A percentile compares a stretch with the other conserved stretches of the same genome.
Conservation (phyloP, 2,113 vertebrate genomes). For the Notarius lentiginosus region DNA sequence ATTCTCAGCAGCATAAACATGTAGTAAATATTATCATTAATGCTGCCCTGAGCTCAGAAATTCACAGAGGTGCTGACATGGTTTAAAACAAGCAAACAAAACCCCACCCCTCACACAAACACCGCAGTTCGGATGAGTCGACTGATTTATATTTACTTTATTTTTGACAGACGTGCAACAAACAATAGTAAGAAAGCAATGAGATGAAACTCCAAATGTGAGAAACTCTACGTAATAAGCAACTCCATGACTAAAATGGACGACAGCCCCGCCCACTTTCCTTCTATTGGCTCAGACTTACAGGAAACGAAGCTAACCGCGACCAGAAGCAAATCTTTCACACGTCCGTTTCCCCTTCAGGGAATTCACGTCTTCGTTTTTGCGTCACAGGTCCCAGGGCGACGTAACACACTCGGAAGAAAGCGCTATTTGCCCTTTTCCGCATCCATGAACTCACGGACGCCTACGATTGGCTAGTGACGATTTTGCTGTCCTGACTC, state of each 20-base stretch:
- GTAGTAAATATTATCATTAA: too few species aligned
- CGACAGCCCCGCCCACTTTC: background rate
- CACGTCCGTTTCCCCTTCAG: background rate
- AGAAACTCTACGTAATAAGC: background rate
- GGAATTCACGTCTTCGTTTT: background rate
- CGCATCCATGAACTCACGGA: background rate
- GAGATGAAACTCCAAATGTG: background rate
- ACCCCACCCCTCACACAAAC: too few species aligned
- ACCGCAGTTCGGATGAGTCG: too few species aligned
- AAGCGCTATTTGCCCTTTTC: background rate
- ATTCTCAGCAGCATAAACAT: background rate
- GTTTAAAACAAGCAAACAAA: too few species aligned
- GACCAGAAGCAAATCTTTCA: background rate
- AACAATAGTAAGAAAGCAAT: too few species aligned
- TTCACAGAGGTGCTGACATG: too few species aligned
- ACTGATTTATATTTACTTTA: too few species aligned
- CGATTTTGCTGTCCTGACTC: background rate
- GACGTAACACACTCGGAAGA: too few species aligned
- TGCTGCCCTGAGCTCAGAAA: too few species aligned
- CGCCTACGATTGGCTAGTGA: background rate
- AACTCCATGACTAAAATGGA: background rate
- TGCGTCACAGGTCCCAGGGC: too few species aligned
- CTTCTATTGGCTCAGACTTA: background rate
- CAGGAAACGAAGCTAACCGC: background rate
- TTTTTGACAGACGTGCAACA: too few species aligned